Conservation (phyloP, 2,113 vertebrate genomes). For the Acrocephalus arundinaceus region DNA sequence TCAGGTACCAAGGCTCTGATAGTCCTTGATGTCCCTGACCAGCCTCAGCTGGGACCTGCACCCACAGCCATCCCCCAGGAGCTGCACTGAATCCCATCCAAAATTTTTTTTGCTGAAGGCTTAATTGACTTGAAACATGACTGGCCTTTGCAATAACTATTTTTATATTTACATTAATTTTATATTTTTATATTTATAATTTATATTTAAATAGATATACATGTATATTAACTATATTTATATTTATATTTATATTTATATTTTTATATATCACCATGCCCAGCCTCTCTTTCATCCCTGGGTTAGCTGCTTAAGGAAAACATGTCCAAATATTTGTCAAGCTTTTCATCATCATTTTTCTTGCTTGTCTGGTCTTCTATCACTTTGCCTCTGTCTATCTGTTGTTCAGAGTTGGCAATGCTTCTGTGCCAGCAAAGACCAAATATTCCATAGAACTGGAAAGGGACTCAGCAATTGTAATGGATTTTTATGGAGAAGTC, state of each 20-base stretch:
- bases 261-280: not conserved
- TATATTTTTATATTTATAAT: not conserved
- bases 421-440: not conserved
- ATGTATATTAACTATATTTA: not conserved
- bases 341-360: not conserved
- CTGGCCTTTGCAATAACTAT: not conserved
- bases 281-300: not conserved
- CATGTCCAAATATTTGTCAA: not conserved
- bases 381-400: not conserved
- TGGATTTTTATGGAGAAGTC: not conserved
- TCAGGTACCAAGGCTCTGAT: not conserved
- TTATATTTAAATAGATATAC: not conserved
- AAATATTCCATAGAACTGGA: not conserved
- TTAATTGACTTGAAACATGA: not conserved
- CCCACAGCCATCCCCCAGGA: not conserved
- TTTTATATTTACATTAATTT: not conserved
- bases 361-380: not conserved
- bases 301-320: not conserved
- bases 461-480: not conserved
- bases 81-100: not conserved
- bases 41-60: not conserved
- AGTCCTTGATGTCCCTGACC: not conserved
- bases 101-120: not conserved
- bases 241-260: not conserved
- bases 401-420: not conserved